Percentiles rank a stretch among this genome's conserved stretches.
These are phyloP conservation scores for Scylla paramamosain DNA, from an alignment of 1,140 invertebrate genomes.

Conservation along the genomic window DNA sequence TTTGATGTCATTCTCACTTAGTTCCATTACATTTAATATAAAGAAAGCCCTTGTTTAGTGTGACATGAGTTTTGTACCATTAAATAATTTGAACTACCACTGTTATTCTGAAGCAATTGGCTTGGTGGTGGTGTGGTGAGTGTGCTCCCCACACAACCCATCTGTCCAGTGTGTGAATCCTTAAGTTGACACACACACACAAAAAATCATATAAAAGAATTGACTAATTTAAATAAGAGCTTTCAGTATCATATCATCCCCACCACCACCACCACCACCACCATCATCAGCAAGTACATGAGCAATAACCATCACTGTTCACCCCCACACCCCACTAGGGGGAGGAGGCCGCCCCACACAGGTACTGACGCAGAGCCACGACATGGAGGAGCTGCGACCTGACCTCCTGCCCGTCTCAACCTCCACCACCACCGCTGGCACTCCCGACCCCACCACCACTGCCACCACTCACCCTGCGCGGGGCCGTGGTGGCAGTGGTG, in stretches of 20 bases:
- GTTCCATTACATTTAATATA: too few species aligned
- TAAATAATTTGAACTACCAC: too few species aligned
- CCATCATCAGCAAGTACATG: neutral
- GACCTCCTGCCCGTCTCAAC: constrained; percentile 75
- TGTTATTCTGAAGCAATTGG: too few species aligned
- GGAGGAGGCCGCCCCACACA: constrained; percentile 74
- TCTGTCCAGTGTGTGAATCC: too few species aligned
- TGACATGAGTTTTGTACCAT: too few species aligned
- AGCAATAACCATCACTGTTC: neutral
- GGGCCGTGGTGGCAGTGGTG: constrained; percentile 36
- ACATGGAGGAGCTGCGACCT: constrained; percentile 77
- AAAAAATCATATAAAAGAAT: too few species aligned
- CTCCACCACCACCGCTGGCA: constrained; percentile 39
- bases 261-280: neutral
- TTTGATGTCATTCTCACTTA: too few species aligned
- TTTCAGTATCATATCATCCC: neutral
- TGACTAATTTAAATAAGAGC: neutral
- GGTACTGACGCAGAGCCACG: constrained; percentile 76
- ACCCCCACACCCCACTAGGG: constrained; percentile 57
- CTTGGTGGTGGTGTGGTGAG: too few species aligned
- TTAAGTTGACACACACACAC: too few species aligned
- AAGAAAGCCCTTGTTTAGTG: too few species aligned
- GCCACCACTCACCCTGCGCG: constrained; percentile 40
- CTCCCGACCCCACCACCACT: constrained; percentile 30
- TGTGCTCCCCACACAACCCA: too few species aligned